phyloP scores from a whole-genome alignment of 2,888 invertebrate genomes.

The Drosophila silvestris region DNA sequence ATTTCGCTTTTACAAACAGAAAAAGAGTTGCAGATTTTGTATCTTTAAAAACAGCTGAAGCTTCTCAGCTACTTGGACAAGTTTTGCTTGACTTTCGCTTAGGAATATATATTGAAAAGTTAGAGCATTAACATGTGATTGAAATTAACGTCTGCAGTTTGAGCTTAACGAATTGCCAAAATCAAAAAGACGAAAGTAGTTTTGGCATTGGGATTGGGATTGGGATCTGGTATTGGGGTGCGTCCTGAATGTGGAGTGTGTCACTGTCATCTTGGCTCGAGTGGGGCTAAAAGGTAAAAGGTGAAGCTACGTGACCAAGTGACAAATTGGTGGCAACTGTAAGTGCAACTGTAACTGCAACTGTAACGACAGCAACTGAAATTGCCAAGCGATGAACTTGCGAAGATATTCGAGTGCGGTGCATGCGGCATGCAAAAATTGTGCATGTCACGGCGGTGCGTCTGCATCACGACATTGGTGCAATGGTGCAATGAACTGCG shows the following conservation, averaged over 20 bases:
- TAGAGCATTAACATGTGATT: conserved; percentile 21
- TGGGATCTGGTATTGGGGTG: neutral
- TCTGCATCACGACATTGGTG: neutral
- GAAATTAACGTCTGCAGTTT: conserved; percentile 1
- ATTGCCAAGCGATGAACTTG: conserved; percentile 71
- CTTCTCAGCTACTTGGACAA: neutral
- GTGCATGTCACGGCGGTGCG: conserved; percentile 32
- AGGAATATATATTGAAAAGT: neutral
- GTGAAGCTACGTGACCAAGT: conserved; percentile 73
- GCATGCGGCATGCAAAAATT: conserved; percentile 10
- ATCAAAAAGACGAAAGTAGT: neutral
- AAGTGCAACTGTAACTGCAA: conserved; percentile 45
- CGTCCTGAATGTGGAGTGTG: conserved; percentile 26
- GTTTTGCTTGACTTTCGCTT: neutral
- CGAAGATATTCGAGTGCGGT: conserved; percentile 53
- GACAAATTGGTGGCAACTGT: conserved; percentile 69
- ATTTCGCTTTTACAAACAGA: neutral
- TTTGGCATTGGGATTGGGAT: neutral
- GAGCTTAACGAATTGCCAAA: neutral
- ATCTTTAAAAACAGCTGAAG: neutral
- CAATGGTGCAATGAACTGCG: conserved; percentile 69
- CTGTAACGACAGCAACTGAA: conserved; percentile 48
- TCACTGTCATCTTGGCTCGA: conserved; percentile 30
- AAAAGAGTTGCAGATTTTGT: neutral
- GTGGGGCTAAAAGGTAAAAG: conserved; percentile 34